Base-by-base conservation (phyloP, 2,888 invertebrate species). In the Sesia apiformis region DNA sequence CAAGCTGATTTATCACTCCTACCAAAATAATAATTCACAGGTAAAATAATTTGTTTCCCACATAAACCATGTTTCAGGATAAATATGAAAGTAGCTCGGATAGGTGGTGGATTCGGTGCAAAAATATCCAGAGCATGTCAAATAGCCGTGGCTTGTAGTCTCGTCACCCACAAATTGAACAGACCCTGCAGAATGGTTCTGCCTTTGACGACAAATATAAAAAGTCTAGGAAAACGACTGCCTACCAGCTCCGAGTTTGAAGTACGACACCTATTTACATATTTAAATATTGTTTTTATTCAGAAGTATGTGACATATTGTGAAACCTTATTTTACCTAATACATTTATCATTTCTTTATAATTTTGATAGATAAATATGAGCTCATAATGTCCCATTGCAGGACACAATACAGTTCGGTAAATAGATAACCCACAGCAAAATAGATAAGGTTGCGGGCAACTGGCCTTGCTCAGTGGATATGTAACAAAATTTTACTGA, bases 111-210 rank as follows among this genome's bases (percentile, higher is more conserved):
- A 3, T 97, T 93, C 67, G 97, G 97, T 0, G 90, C 90, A 0
- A 97, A 97, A 78, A 91, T 95, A 60, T 89, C 92, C 0, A 87
- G 94, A 42, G 77, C 90, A 5, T 68, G 79, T 3, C 85, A 91
- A 54, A 70, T 92, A 3, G 89, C 93, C 0, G 85, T 91, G n/a
- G 93, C 93, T 0, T 91, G 93, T 59, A 92, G 93, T 3, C 67
- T 95, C 6, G 93, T 92, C 0, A 91, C 92, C 0, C 74, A 90
- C 60, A 90, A 91, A 60, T 74, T 93, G 3, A 90, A 92, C 68
- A 76, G 79, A 53, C 94, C 95, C 0, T 93, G 94, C 3, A 90
- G 93, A 56, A 83, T 95, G 53, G 84, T 91, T 51, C 76, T 94
- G 75, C 84, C 92, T 4, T 78, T 95, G 55, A 90, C 91, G 55